These are phyloP conservation scores for Pteria penguin DNA, from an alignment of 2,888 invertebrate genomes.

Conservation along the genomic window DNA sequence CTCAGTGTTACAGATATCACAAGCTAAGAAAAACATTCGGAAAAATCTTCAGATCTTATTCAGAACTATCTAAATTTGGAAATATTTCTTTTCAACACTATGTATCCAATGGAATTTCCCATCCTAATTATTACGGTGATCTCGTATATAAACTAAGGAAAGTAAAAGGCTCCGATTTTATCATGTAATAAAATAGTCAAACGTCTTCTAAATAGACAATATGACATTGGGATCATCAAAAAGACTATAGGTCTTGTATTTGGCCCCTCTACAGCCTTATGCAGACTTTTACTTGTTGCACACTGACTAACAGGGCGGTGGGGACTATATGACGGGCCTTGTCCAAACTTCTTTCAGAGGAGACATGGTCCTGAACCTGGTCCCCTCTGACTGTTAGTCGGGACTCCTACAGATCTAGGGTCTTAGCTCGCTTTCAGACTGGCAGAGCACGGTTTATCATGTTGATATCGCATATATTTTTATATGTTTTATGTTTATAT, in stretches of 20 bases:
- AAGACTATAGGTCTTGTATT: not conserved
- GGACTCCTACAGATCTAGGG: not conserved
- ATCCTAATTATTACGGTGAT: too few species aligned
- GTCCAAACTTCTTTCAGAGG: not conserved
- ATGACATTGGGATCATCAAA: not conserved
- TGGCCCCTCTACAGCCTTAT: not conserved
- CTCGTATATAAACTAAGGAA: too few species aligned
- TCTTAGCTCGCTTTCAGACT: not conserved
- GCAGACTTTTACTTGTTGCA: too few species aligned
- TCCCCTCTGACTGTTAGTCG: not conserved
- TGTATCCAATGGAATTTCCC: too few species aligned
- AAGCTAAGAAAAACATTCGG: too few species aligned
- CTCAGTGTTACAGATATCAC: too few species aligned
- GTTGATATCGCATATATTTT: not conserved
- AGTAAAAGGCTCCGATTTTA: too few species aligned
- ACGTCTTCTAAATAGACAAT: not conserved
- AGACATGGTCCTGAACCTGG: not conserved
- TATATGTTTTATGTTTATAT: too few species aligned
- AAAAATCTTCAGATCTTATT: too few species aligned
- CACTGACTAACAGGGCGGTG: too few species aligned
- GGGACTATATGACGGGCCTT: not conserved
- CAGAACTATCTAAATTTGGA: too few species aligned
- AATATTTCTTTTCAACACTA: too few species aligned
- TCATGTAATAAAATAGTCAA: not conserved
- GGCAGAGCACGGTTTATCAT: not conserved